These are phyloP conservation scores for Drosophila arawakana DNA, from an alignment of 1,140 invertebrate genomes.

Conservation along the genomic window DNA sequence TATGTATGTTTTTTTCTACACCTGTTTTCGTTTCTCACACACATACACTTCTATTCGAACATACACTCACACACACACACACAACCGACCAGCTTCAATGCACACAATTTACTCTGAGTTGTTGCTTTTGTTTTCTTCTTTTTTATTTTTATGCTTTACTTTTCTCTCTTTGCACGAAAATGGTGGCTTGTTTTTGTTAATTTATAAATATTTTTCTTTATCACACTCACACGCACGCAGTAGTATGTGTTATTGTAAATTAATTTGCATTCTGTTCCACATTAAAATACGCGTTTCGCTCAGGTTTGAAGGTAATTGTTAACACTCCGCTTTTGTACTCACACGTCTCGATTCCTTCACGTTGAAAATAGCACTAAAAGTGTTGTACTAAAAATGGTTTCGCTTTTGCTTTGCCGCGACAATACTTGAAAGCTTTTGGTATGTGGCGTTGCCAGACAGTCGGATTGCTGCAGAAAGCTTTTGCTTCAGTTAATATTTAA, in stretches of 20 bases:
- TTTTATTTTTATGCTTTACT: slow-evolving; percentile 23
- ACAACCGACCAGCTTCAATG: slow-evolving; percentile 43
- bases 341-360: slow-evolving; percentile 43
- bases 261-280: slow-evolving; percentile 35
- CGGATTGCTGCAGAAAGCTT: not conserved
- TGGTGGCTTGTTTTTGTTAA: slow-evolving; percentile 8
- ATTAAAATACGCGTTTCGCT: slow-evolving; percentile 37
- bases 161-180: not conserved
- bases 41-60: slow-evolving; percentile 24
- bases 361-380: slow-evolving; percentile 40
- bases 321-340: slow-evolving; percentile 8
- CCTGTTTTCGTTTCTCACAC: slow-evolving; percentile 64
- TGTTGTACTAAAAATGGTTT: slow-evolving; percentile 20
- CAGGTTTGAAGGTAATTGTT: slow-evolving; percentile 9
- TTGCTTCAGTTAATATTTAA: too few relatives aligned
- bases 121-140: slow-evolving; percentile 25
- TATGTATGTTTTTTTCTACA: slow-evolving; percentile 1
- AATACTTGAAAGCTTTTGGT: not conserved
- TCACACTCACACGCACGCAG: slow-evolving; percentile 27
- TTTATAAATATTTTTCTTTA: slow-evolving; percentile 11
- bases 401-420: slow-evolving; percentile 26
- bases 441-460: slow-evolving; percentile 27
- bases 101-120: slow-evolving; percentile 24
- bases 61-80: slow-evolving; percentile 13
- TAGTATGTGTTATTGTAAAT: slow-evolving; percentile 30